These are phyloP conservation scores for Myopa tessellatipennis DNA, from an alignment of 2,888 invertebrate species.

Conservation along the genomic window DNA sequence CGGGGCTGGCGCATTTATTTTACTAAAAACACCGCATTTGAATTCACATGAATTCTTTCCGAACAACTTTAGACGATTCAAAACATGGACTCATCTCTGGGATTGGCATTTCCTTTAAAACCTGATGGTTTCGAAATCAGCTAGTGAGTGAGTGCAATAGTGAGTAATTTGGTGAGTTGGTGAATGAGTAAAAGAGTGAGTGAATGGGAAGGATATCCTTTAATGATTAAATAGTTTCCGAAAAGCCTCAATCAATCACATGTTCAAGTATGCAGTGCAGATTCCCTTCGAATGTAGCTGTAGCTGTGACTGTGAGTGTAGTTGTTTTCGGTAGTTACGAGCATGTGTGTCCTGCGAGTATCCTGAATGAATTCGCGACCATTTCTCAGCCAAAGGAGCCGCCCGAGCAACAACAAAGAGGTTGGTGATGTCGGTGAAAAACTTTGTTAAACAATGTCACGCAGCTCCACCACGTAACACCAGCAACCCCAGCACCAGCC, in stretches of 20 bases:
- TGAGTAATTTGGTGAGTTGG: too few relatives aligned
- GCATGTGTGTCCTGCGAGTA: neutral
- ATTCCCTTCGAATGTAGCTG: neutral
- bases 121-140: neutral
- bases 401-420: neutral
- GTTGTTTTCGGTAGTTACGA: neutral
- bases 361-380: conserved; percentile 18
- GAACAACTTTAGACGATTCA: too few relatives aligned
- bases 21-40: neutral
- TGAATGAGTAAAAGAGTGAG: neutral
- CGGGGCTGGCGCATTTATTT: neutral
- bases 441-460: conserved; percentile 16
- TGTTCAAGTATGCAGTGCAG: neutral
- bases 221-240: conserved; percentile 17
- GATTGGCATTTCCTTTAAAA: neutral
- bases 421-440: neutral
- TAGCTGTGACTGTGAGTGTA: neutral
- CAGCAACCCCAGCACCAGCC: neutral
- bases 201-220: conserved; percentile 6
- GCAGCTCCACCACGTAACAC: conserved; percentile 1
- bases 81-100: neutral
- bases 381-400: conserved; percentile 25
- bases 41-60: neutral
- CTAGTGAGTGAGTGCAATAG: too few relatives aligned
- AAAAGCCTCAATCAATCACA: neutral